Percentiles rank a stretch among this genome's conserved stretches.
Evolutionary conservation across 64 coral and sea anemone species (phyloP).

Genomic region (Catalaphyllia jardinei): DNA sequence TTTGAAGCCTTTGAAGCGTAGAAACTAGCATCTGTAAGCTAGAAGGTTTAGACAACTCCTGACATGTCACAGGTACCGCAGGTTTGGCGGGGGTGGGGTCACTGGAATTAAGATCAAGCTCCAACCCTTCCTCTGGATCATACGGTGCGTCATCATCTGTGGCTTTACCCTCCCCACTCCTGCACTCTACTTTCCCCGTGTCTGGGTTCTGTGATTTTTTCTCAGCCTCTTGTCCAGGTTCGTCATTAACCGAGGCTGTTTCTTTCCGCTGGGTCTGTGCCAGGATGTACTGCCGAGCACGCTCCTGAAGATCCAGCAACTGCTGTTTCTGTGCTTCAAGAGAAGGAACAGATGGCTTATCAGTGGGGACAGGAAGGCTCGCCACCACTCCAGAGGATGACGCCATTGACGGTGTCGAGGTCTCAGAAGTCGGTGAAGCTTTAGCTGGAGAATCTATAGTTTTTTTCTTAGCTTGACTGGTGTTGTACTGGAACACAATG

Average conservation of each 20-base stretch:
- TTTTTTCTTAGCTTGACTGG: slow-evolving; percentile 66
- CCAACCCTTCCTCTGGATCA: slow-evolving; percentile 93
- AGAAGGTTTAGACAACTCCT: slow-evolving; percentile 5
- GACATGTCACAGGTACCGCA: not conserved
- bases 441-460: slow-evolving; percentile 24
- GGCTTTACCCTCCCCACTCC: not conserved
- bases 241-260: not conserved
- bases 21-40: slow-evolving; percentile 28
- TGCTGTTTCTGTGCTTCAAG: slow-evolving; percentile 65
- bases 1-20: slow-evolving; percentile 34
- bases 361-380: not conserved
- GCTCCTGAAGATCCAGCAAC: slow-evolving; percentile 68
- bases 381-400: slow-evolving; percentile 21
- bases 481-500: slow-evolving; percentile 93
- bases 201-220: not conserved
- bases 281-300: slow-evolving; percentile 67
- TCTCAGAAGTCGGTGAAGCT: slow-evolving; percentile 40
- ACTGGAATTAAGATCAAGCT: slow-evolving; percentile 61
- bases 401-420: slow-evolving; percentile 51
- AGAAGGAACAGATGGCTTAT: slow-evolving; percentile 28
- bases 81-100: not conserved
- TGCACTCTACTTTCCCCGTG: too few species aligned
- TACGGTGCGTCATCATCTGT: slow-evolving; percentile 85
- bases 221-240: not conserved
- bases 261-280: slow-evolving; percentile 19